phyloP scores from a whole-genome alignment of 2,113 vertebrate genomes.

The Cololabis saira region DNA sequence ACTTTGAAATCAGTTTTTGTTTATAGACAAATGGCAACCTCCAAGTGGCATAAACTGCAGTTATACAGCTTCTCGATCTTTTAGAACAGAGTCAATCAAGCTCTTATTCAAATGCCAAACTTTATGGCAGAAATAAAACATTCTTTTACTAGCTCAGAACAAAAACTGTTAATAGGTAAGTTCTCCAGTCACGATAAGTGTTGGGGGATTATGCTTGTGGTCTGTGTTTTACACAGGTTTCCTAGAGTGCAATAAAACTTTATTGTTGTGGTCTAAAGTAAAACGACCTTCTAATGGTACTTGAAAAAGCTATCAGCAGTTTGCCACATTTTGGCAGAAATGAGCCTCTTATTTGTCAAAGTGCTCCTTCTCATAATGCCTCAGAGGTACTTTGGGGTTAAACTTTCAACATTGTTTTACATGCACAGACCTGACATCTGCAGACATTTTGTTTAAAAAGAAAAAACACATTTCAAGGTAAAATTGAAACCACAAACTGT shows the following conservation, averaged over 20 bases:
- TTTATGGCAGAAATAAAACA: not conserved
- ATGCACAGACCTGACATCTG: slow-evolving; percentile 46
- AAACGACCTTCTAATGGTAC: not conserved
- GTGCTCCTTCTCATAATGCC: slow-evolving; percentile 20
- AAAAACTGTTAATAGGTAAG: not conserved
- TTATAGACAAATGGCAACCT: not conserved
- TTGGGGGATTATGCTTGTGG: not conserved
- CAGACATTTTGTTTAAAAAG: slow-evolving; percentile 34
- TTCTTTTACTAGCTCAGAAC: not conserved
- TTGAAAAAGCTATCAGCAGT: not conserved
- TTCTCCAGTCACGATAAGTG: not conserved
- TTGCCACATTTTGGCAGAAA: slow-evolving; percentile 17
- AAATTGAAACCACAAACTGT: slow-evolving; percentile 39
- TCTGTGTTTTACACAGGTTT: slow-evolving; percentile 4
- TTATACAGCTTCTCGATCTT: not conserved
- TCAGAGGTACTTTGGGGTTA: slow-evolving; percentile 20
- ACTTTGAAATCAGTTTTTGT: not conserved
- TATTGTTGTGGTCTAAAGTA: not conserved
- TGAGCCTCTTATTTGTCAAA: slow-evolving; percentile 16
- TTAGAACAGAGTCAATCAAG: not conserved
- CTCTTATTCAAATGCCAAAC: not conserved
- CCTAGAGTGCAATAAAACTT: not conserved
- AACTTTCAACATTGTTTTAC: slow-evolving; percentile 31
- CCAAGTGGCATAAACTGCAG: not conserved
- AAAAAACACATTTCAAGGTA: slow-evolving; percentile 15